Conservation (phyloP, 2,888 invertebrate species). For the Stramonita haemastoma region DNA sequence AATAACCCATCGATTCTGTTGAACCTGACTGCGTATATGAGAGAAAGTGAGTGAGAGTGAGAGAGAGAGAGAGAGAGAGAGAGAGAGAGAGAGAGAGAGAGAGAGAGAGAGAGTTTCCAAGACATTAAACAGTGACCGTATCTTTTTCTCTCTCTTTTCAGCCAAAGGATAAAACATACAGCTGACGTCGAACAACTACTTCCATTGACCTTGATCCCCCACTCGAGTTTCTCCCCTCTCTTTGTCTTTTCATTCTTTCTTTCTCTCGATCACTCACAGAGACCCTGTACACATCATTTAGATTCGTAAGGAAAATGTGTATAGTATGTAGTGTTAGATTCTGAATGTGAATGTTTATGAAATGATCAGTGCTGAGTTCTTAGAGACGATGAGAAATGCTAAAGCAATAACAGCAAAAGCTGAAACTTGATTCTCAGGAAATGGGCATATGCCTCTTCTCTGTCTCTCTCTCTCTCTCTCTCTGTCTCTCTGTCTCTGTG, state of each 20-base stretch:
- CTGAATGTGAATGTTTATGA: background rate
- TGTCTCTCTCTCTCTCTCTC: background rate
- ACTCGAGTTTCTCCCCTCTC: too few relatives aligned
- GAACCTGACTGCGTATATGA: too few relatives aligned
- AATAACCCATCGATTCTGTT: too few relatives aligned
- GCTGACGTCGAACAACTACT: background rate
- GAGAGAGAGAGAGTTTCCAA: background rate
- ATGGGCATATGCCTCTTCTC: background rate
- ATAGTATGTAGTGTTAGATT: background rate
- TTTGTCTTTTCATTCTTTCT: too few relatives aligned
- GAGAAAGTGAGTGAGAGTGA: too few relatives aligned
- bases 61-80: background rate
- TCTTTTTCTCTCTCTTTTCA: background rate
- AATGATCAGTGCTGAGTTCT: background rate
- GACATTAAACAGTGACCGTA: background rate
- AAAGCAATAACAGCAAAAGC: background rate
- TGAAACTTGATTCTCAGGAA: background rate
- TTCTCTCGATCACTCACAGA: too few relatives aligned
- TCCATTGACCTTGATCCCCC: background rate
- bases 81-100: background rate
- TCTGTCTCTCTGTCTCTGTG: background rate
- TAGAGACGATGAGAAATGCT: background rate
- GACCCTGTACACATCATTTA: background rate
- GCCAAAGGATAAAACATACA: background rate
- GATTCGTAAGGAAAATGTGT: background rate